Base-by-base conservation (phyloP, 2,797 vertebrate species). In the Poecilia velifera region DNA sequence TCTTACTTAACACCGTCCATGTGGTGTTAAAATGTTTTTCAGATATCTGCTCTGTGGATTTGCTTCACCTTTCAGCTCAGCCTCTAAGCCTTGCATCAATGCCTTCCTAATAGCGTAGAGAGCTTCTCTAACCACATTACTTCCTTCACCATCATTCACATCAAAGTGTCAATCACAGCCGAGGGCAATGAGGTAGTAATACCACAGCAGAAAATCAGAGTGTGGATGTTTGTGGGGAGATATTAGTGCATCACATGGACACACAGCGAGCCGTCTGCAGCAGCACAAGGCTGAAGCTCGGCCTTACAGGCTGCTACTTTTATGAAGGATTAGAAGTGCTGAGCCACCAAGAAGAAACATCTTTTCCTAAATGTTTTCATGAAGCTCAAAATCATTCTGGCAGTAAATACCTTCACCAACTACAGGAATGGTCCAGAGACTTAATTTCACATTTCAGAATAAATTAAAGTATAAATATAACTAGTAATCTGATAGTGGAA, bases 121-220 rank as follows among this genome's bases (percentile, higher is more conserved):
- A 46, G 57, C 78, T 79, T 59, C 72, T 70, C 74, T 66, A 78
- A 76, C 51, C 76, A n/a, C 82, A 84, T 86, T 81, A 77, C 55
- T 81, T 81, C 77, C 18, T 86, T 93, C 83, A 36, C 87, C 72
- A 82, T 85, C 76, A 46, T 74, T 86, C 84, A 78, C 87, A 81
- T 92, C 82, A 85, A 82, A 73, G 84, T 90, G 89, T 92, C 92
- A 90, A 82, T 94, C 89, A 82, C 76, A 77, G 80, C 79, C 4
- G 72, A 6, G 87, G 74, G 76, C 81, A 74, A 77, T 47, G 36
- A 83, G 62, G 76, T 79, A 76, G 49, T 78, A 55, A 80, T 28
- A 41, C 39, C 43, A 13, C 47, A 64, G 77, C 62, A 73, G 71
- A 57, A 77, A 78, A 79, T 71, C 53, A 74, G 46, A 10, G 13